phyloP scores from a whole-genome alignment of 2,797 vertebrate genomes.

The Siniperca obscura region DNA sequence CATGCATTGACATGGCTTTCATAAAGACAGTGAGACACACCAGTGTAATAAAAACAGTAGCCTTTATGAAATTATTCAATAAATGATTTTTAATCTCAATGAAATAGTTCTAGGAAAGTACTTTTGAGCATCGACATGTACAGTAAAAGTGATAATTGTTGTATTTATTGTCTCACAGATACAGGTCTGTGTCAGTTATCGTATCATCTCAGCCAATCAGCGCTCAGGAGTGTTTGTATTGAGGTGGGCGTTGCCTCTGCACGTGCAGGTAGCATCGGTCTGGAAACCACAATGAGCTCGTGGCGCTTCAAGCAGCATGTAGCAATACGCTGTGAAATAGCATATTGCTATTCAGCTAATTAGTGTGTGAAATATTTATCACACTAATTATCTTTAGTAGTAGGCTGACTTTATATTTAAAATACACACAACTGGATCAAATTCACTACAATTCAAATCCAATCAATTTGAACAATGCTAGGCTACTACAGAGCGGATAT shows the following conservation, averaged over 20 bases:
- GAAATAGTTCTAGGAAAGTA: neutral
- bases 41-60: neutral
- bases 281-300: neutral
- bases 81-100: slow-evolving; percentile 1
- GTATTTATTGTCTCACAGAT: neutral
- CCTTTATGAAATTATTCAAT: neutral
- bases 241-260: slow-evolving; percentile 74
- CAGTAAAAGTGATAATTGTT: neutral
- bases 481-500: neutral
- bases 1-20: rapidly evolving
- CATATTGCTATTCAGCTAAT: neutral
- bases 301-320: neutral
- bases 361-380: neutral
- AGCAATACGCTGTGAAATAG: neutral
- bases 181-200: neutral
- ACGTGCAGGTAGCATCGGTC: slow-evolving; percentile 21
- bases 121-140: neutral
- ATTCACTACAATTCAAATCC: neutral
- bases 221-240: neutral
- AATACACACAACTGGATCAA: neutral
- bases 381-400: neutral
- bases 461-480: too few species aligned
- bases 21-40: neutral
- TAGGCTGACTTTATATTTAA: neutral
- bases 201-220: slow-evolving; percentile 44